Conservation (phyloP, 2,113 vertebrate genomes). For the Atractosteus spatula region DNA sequence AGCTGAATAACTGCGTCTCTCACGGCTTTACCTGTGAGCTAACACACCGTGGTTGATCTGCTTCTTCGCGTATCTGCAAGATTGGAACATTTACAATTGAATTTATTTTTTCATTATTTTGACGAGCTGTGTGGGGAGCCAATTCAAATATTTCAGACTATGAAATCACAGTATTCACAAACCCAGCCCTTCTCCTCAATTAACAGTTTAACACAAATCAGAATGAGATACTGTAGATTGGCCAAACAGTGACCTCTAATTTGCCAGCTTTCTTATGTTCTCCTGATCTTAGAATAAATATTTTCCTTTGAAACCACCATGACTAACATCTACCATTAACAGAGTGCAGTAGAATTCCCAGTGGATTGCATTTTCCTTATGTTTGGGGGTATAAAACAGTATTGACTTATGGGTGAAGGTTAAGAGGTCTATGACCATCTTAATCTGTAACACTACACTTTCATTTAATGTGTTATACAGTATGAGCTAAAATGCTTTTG, state of each 20-base stretch:
- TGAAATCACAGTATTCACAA: conserved; percentile 23
- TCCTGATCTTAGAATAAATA: conserved; percentile 24
- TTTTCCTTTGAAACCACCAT: conserved; percentile 20
- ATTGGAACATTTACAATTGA: no score
- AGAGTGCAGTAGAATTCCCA: neutral
- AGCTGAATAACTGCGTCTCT: no score
- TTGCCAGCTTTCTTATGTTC: neutral
- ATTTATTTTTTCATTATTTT: no score
- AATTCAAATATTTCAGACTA: neutral
- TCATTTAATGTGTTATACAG: neutral
- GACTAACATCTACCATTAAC: conserved; percentile 15
- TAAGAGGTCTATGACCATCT: conserved; percentile 28
- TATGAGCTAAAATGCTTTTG: conserved; percentile 42
- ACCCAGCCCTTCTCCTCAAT: conserved; percentile 19
- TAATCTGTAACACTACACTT: conserved; percentile 18
- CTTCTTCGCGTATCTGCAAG: no score
- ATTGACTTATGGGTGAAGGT: conserved; percentile 26
- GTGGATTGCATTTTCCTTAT: neutral
- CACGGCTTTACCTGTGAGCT: no score
- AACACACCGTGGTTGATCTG: no score
- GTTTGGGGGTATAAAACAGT: conserved; percentile 18
- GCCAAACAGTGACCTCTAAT: conserved; percentile 12
- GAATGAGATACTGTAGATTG: neutral
- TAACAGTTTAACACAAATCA: no score
- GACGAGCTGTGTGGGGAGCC: no score